A percentile compares a stretch with the other conserved stretches of the same genome.
phyloP scores from a whole-genome alignment of 2,797 vertebrate genomes.

The Spondyliosoma cantharus region DNA sequence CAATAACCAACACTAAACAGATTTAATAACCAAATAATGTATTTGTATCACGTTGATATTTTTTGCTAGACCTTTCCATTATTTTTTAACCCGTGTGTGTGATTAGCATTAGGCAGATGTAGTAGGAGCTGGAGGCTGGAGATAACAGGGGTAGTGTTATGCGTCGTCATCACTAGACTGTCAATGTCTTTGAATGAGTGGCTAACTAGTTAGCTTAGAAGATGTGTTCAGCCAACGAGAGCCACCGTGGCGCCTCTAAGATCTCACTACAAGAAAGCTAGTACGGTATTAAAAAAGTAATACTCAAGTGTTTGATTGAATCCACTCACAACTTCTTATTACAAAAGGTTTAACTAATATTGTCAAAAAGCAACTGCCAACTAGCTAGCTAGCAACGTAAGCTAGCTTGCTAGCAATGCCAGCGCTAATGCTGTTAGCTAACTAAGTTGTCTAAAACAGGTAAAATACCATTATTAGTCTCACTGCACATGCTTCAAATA shows the following conservation, averaged over 20 bases:
- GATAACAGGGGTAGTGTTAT: conserved; percentile 51
- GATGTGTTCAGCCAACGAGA: background rate
- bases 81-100: fast-evolving
- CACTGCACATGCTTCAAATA: fast-evolving
- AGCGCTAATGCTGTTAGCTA: conserved; percentile 29
- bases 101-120: fast-evolving
- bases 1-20: background rate
- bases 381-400: conserved; percentile 42
- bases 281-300: background rate
- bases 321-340: background rate
- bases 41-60: fast-evolving
- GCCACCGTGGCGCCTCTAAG: background rate
- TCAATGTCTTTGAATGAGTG: conserved; percentile 77
- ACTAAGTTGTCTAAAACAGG: conserved; percentile 45
- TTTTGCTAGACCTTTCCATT: background rate
- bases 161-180: conserved; percentile 83
- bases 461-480: background rate
- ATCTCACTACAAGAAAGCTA: fast-evolving
- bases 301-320: fast-evolving
- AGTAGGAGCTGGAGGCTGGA: background rate
- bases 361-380: conserved; percentile 5
- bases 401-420: conserved; percentile 48
- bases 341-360: background rate
- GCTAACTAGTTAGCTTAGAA: conserved; percentile 65
- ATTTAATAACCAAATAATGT: background rate